Conservation (phyloP, 92 coral and sea anemone species). For the Chrysogorgia sp. region DNA sequence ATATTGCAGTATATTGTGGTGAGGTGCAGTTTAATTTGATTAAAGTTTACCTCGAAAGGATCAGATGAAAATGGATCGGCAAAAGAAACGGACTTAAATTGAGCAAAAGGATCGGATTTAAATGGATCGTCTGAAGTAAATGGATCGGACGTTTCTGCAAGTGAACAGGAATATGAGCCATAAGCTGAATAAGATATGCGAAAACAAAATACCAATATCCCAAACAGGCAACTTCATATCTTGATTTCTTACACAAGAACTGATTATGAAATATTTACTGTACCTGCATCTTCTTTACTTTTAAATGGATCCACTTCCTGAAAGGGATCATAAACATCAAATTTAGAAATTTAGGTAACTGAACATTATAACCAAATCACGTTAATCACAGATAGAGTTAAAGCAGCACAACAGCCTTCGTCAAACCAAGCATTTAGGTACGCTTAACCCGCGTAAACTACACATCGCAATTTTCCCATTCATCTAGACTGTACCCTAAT, state of each 20-base stretch:
- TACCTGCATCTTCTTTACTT: constrained; percentile 88
- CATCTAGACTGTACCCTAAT: no score
- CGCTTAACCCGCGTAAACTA: no score
- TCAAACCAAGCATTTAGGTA: no score
- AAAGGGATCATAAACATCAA: constrained; percentile 8
- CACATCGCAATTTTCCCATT: no score
- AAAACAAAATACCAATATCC: constrained; percentile 74
- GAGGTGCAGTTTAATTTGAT: no score
- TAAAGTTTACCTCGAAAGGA: constrained; percentile 87
- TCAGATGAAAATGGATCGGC: constrained; percentile 96
- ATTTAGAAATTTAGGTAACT: neutral
- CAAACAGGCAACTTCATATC: no score
- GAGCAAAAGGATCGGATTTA: constrained; percentile 93
- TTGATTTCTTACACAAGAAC: no score
- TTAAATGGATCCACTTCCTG: constrained; percentile 97
- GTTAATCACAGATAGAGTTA: no score
- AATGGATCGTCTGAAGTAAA: constrained; percentile 97
- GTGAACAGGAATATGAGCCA: neutral
- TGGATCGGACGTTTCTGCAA: constrained; percentile 81
- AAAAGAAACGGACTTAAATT: constrained; percentile 93
- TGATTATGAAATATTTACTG: constrained; percentile 8
- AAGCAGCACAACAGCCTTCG: no score
- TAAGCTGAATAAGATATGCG: neutral
- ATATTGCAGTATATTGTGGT: no score
- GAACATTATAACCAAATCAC: no score